Conservation (phyloP, 2,113 vertebrate species). For the Accipiter cooperii region DNA sequence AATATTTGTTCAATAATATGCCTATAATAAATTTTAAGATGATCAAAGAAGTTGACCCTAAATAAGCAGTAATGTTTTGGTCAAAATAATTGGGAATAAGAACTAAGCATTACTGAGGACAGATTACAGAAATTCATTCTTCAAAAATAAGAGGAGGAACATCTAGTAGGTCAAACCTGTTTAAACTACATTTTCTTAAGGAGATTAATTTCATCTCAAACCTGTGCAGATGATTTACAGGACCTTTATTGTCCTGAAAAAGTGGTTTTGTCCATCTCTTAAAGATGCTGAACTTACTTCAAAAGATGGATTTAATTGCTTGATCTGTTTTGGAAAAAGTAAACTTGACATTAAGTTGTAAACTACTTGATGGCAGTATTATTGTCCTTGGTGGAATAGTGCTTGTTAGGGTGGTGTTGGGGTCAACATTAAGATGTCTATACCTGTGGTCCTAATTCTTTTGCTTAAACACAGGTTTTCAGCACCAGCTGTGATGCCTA, state of each 20-base stretch:
- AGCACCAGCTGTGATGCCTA: neutral
- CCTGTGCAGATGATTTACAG: neutral
- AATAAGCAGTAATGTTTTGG: neutral
- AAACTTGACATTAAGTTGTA: neutral
- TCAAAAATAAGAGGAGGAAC: neutral
- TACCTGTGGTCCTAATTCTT: neutral
- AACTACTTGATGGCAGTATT: neutral
- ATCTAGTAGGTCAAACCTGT: neutral
- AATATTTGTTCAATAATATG: neutral
- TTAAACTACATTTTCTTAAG: neutral
- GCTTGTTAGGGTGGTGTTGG: neutral
- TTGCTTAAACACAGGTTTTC: neutral
- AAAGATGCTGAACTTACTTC: neutral
- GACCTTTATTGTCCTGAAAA: neutral
- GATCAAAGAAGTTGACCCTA: neutral
- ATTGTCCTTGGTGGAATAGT: neutral
- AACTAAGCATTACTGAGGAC: neutral
- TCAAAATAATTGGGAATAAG: neutral
- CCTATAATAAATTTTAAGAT: neutral
- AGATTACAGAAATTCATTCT: neutral
- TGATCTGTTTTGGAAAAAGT: neutral
- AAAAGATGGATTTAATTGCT: neutral
- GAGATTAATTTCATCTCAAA: neutral
- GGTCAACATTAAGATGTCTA: too few species aligned
- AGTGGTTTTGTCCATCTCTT: neutral